Base-by-base conservation (phyloP, 2,113 vertebrate species). In the Anser cygnoides region DNA sequence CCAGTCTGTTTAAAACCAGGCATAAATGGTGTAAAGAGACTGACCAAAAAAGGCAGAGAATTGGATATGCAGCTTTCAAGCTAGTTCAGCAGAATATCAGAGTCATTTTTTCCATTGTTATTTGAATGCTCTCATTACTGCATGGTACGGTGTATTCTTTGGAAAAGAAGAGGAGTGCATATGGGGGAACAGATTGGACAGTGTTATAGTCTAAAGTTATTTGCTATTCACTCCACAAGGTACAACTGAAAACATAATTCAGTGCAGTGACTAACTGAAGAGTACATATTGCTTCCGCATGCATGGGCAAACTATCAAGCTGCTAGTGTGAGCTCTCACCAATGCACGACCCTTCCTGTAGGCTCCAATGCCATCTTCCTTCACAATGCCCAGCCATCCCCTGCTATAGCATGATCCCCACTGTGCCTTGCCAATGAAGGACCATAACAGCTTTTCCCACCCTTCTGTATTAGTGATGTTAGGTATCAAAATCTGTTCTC, bases 41-140 rank as follows among this genome's bases (percentile, higher is more conserved):
- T 87, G 80, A 94, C 95, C 96, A 96, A 96, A 97, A 96, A 97
- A 96, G 95, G 96, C 73, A 96, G 89, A 91, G 71, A 95, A 94
- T 71, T 92, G 95, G 89, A 95, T 87, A 96, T 41, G 66, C 54
- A 91, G 67, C 91, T 79, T 84, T 93, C 70, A 90, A 90, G 85
- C 84, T 73, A 79, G 74, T 39, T 92, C 77, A 79, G 50, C 54
- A 93, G 87, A 92, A 1, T 89, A 91, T 92, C 39, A 68, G 87
- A 96, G 84, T 97, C 77, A 96, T 95, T 97, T 37, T 97, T 97
- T 97, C 95, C 95, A 96, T 93, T 97, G 92, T 96, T 96, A 87
- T 96, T 94, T 89, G 89, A 92, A 91, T 0, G 1, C 77, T 63
- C 54, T 91, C 84, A 85, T 96, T 94, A 97, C 92, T 79, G 84